These are phyloP conservation scores for Drosophila lowei DNA, from an alignment of 1,140 invertebrate genomes.

Conservation along the genomic window DNA sequence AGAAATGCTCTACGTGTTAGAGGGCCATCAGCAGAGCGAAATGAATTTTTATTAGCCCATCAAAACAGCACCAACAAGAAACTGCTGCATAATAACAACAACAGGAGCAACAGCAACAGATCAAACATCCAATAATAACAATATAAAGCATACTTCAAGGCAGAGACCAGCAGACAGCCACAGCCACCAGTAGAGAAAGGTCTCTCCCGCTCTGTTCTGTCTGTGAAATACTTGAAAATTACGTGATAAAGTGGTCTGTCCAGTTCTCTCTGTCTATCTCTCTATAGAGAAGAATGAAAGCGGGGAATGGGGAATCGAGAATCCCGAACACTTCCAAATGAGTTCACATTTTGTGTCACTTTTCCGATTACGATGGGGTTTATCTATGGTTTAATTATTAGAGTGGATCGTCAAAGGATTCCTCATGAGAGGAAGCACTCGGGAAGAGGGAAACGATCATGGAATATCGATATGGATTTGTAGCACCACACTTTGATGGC, in stretches of 20 bases:
- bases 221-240: conserved; percentile 61
- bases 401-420: too few relatives aligned
- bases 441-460: background rate
- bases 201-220: conserved; percentile 16
- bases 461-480: too few relatives aligned
- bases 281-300: background rate
- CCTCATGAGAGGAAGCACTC: too few relatives aligned
- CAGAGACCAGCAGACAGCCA: conserved; percentile 37
- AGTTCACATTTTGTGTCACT: conserved; percentile 42
- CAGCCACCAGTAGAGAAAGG: conserved; percentile 27
- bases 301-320: conserved; percentile 10
- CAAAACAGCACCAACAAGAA: conserved; percentile 58
- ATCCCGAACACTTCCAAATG: conserved; percentile 33
- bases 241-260: conserved; percentile 72
- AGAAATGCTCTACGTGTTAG: conserved; percentile 23
- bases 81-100: conserved; percentile 78
- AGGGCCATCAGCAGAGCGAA: conserved; percentile 14
- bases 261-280: conserved; percentile 28
- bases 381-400: too few relatives aligned
- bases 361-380: background rate
- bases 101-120: conserved; percentile 43
- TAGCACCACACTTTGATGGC: too few relatives aligned
- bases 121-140: conserved; percentile 70
- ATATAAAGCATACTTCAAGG: conserved; percentile 60
- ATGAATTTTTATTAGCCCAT: conserved; percentile 80